Base-by-base conservation (phyloP, 2,888 invertebrate species). In the Gortyna flavago region DNA sequence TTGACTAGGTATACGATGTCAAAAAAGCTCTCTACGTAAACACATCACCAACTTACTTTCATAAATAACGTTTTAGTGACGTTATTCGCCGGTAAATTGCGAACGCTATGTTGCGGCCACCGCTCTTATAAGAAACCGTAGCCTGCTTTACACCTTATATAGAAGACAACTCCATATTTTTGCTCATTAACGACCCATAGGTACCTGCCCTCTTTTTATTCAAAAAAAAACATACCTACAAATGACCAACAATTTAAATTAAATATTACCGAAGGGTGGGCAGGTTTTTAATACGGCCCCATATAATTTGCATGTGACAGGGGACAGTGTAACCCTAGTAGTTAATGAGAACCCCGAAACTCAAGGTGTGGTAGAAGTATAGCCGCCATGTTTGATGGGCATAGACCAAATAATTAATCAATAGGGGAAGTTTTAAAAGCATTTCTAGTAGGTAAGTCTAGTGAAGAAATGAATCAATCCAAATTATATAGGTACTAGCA, bases 231-330 rank as follows among this genome's bases (percentile, higher is more conserved):
- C 73, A 44, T 41, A 64, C 18, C 18, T 35, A 59, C 59, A 66
- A 38, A 32, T 72, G 54, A 35, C 71, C 32, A 77, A 82, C 77
- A 82, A 83, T 84, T 86, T 71, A 84, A 86, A 84, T 84, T 75
- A 72, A 75, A 83, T 71, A 83, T 77, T 62, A 29, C 13, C 0
- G 18, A 6, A 35, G 75, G 87, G 83, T 77, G 51, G 80, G 54
- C 65, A 57, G 64, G 21, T 66, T 76, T 84, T 80, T 84, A 66
- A 73, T 51, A 72, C 80, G 13, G 21, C 85, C 80, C 84, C 62
- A 65, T 75, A 38, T 85, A 80, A 85, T 85, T 87, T 80, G 73
- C 72, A 62, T 73, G 41, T 79, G 80, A 76, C 80, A 67, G 84
- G 85, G 85, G 84, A 79, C 84, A 57, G 1, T 35, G 35, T 13